Evolutionary conservation across 2,797 vertebrate genomes (phyloP), one percentile per base, ranked within the genome.

Genomic region (Chaetodon trifasciatus): DNA sequence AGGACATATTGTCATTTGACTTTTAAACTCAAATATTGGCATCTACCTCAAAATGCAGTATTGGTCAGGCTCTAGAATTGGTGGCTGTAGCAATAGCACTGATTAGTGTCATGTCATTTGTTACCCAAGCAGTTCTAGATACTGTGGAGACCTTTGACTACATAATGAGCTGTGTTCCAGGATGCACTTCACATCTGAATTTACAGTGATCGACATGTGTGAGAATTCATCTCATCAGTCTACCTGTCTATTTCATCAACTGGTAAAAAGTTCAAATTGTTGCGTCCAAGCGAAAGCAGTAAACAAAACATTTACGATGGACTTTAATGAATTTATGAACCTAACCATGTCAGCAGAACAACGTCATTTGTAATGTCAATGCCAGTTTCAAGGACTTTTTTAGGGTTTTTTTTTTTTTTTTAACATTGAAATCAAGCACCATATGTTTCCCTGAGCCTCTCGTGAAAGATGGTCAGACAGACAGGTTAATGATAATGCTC

Each of bases 401-500:
- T 3, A 32, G 28, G 28, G 2, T 32, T 39, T 37, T 1, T 60
- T 37, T 32, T 23, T 15, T 57, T 15, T 15, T 57, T 55, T 12
- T 13, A 15, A 39, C 28, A 28, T 44, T 10, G 6, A 62, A 65
- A 70, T 69, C 17, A 9, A 42, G 2, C 3, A 32, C 5, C 13
- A 2, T 53, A 60, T 72, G 49, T 58, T 80, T 75, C 50, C 21
- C 50, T 35, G 11, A 47, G 49, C 50, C 4, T 24, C 40, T 46
- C 2, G 6, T 21, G 72, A 73, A 68, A 19, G 17, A 47, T 55
- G 47, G 21, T 66, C 62, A 46, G 37, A 88, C 42, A 32, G 37
- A 74, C 50, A 44, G 46, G 17, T 85, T 81, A 58, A 71, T 74
- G 71, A 74, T 79, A 83, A 84, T 56, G 74, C 55, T 82, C 4